Base-by-base conservation (phyloP, 2,797 vertebrate species). In the Florisuga fusca region DNA sequence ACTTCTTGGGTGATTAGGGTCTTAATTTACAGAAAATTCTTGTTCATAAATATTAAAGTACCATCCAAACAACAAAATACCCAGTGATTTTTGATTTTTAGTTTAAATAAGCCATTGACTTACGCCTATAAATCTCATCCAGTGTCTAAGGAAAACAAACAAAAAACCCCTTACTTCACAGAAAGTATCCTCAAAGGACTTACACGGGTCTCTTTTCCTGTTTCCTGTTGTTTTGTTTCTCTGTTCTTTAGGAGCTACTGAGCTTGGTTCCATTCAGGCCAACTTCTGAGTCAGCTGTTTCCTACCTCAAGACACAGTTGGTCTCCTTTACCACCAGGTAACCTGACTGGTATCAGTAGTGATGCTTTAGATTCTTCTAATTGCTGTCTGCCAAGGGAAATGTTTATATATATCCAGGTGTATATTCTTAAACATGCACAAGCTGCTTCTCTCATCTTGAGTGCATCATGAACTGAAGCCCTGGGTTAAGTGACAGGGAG, bases 1-100 rank as follows among this genome's bases (percentile, higher is more conserved):
- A 45, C 64, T 82, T 86, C 66, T 75, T 43, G 53, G 74, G 66
- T 69, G 74, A 88, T 92, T 88, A 90, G 85, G 34, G 26, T 76
- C 36, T 82, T 87, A 84, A 71, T 90, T 92, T 90, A 83, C 59
- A 77, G 64, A 27, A 73, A 50, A 10, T 68, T 67, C 15, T 27
- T 22, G 46, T 33, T 50, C 25, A 45, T 50, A 72, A 82, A 54
- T 41, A 29, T 58, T 57, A 83, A 72, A 50, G 75, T 23, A 27
- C 33, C 71, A 31, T 20, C 51, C 33, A 78, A 62, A 43, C 63
- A 50, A 38, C 25, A 72, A 58, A 93, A 3, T 43, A 63, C 43
- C 15, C 29, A 23, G n/a, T 41, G 55, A 64, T 41, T 7, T 54
- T 73, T 85, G 59, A 76, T 90, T 78, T 45, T 78, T 36, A 57